Percentiles rank a stretch among this genome's conserved stretches.
Conservation (phyloP, 2,113 vertebrate species). For the Bos taurus region DNA sequence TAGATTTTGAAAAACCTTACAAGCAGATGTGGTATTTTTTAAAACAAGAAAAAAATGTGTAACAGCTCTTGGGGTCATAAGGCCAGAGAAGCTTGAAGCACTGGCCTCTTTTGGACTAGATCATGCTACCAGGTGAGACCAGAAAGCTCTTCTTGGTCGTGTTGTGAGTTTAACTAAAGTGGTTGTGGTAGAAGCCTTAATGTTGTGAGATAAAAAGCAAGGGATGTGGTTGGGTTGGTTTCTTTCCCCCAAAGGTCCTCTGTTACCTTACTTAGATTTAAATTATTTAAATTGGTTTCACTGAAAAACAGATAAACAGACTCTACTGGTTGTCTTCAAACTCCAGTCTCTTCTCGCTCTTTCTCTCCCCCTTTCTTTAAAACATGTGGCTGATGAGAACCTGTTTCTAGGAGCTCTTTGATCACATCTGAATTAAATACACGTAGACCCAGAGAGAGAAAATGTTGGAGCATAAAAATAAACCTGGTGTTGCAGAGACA, state of each 20-base stretch:
- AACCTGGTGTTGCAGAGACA: slow-evolving; percentile 11
- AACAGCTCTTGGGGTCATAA: not conserved
- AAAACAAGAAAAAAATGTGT: not conserved
- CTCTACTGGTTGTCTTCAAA: not conserved
- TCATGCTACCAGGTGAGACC: not conserved
- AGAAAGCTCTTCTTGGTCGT: not conserved
- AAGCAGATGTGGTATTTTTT: not conserved
- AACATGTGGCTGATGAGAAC: slow-evolving; percentile 44
- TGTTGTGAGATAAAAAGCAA: not conserved
- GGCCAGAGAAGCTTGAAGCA: not conserved
- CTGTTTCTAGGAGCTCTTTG: slow-evolving; percentile 40
- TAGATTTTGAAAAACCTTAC: not conserved
- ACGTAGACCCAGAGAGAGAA: not conserved
- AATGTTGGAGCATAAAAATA: slow-evolving; percentile 48
- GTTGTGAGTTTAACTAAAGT: not conserved
- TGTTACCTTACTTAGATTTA: not conserved
- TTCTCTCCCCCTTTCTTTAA: not conserved
- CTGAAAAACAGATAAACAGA: slow-evolving; percentile 48
- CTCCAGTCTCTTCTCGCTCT: not conserved
- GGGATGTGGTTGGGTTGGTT: not conserved
- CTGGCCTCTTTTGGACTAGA: not conserved
- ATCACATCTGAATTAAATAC: slow-evolving; percentile 31
- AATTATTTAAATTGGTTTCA: slow-evolving; percentile 50
- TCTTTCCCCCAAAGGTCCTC: not conserved
- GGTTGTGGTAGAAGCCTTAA: not conserved